Conservation (phyloP, 2,113 vertebrate genomes). For the Octodon degus region DNA sequence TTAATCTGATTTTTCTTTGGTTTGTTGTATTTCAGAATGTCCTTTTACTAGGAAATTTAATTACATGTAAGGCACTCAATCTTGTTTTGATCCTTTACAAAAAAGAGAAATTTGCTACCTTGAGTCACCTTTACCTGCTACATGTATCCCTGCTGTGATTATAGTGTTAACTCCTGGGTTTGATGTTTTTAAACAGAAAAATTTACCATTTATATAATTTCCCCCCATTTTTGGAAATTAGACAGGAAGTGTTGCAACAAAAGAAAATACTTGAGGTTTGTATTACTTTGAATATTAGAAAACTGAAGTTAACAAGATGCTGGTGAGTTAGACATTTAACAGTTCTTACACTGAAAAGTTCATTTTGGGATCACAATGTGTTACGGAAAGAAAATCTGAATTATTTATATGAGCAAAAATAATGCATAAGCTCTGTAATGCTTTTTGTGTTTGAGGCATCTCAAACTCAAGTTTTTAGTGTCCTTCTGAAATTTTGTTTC, state of each 20-base stretch:
- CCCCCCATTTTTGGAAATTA: not conserved
- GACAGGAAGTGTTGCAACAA: constrained; percentile 35
- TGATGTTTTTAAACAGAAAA: constrained; percentile 49
- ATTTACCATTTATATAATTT: constrained; percentile 23
- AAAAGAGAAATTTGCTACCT: not conserved
- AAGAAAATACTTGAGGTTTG: constrained; percentile 57
- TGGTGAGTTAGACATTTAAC: constrained; percentile 26
- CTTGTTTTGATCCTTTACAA: not conserved
- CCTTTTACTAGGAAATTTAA: constrained; percentile 45
- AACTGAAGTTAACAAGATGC: constrained; percentile 57
- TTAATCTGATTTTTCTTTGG: not conserved
- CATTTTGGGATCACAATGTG: constrained; percentile 62
- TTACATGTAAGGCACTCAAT: constrained; percentile 15
- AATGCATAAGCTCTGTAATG: not conserved
- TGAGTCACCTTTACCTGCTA: not conserved
- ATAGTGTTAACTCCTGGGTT: constrained; percentile 52
- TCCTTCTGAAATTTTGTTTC: constrained; percentile 21
- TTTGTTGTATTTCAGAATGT: not conserved
- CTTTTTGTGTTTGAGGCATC: not conserved
- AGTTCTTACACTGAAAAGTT: constrained; percentile 39
- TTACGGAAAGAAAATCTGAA: constrained; percentile 38
- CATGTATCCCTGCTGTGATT: constrained; percentile 24
- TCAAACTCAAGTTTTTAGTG: constrained; percentile 35
- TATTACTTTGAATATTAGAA: constrained; percentile 60
- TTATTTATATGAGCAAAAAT: constrained; percentile 36